Percentiles rank a stretch among this genome's conserved stretches.
Conservation (phyloP, 2,113 vertebrate genomes). For the Climacteris rufus region DNA sequence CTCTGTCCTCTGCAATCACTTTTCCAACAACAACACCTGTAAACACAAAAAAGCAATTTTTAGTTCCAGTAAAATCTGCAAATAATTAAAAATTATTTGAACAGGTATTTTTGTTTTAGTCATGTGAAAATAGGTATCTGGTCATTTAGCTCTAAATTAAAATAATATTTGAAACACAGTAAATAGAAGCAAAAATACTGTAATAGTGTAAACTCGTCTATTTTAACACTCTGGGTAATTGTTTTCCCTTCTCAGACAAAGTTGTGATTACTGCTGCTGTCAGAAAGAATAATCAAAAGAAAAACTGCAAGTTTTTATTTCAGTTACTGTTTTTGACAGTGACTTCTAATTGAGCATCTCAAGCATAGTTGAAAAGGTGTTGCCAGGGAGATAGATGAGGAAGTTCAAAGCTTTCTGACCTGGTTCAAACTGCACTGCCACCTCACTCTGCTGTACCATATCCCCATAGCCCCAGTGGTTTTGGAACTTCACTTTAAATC, state of each 20-base stretch:
- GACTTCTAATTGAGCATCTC: neutral
- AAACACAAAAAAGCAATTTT: neutral
- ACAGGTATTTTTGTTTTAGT: neutral
- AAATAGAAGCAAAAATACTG: neutral
- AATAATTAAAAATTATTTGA: neutral
- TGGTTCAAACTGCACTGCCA: neutral
- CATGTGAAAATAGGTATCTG: neutral
- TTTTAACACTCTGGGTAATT: neutral
- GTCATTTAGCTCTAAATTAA: neutral
- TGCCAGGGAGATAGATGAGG: neutral
- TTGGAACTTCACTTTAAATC: neutral
- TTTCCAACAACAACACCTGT: constrained; percentile 77
- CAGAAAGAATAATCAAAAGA: neutral
- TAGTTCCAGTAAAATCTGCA: neutral
- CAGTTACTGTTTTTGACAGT: neutral
- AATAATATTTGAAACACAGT: neutral
- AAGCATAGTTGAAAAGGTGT: neutral
- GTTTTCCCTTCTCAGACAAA: neutral
- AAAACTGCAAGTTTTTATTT: neutral
- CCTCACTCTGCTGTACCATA: neutral
- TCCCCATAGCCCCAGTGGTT: accelerated
- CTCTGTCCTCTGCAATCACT: constrained; percentile 79
- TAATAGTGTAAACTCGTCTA: neutral
- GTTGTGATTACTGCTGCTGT: neutral
- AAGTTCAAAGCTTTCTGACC: neutral